A percentile compares a stretch with the other conserved stretches of the same genome.
Evolutionary conservation across 2,888 invertebrate species (phyloP).

Genomic region (Drosophila testacea): DNA sequence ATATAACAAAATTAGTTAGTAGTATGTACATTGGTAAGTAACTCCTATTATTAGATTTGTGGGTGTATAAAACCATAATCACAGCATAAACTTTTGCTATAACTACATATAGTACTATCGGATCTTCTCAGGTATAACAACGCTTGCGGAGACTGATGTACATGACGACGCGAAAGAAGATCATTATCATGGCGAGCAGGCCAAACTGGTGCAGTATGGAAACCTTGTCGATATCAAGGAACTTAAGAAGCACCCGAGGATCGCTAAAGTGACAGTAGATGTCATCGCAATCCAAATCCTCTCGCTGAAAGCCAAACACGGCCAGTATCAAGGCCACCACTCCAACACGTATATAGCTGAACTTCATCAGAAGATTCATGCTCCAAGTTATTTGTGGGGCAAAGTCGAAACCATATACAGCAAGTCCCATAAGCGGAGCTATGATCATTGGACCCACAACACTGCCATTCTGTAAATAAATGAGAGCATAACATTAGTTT

Average conservation of each 20-base stretch:
- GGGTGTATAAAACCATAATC: conserved; percentile 57
- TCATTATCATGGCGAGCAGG: conserved; percentile 86
- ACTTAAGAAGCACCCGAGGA: conserved; percentile 88
- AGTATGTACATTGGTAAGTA: conserved; percentile 34
- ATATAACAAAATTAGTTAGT: conserved; percentile 12
- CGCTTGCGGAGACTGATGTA: conserved; percentile 87
- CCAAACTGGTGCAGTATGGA: conserved; percentile 87
- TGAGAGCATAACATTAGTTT: neutral
- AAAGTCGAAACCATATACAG: conserved; percentile 90
- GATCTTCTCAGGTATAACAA: conserved; percentile 75
- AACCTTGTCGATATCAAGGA: conserved; percentile 87
- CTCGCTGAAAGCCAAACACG: conserved; percentile 88
- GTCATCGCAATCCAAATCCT: conserved; percentile 87
- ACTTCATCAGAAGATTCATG: conserved; percentile 88
- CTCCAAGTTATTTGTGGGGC: conserved; percentile 87
- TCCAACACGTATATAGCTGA: conserved; percentile 89
- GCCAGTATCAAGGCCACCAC: conserved; percentile 88
- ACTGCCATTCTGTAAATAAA: conserved; percentile 87
- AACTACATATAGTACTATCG: conserved; percentile 40
- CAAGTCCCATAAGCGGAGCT: conserved; percentile 89
- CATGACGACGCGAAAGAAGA: conserved; percentile 87
- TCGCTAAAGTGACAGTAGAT: conserved; percentile 89
- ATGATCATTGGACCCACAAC: conserved; percentile 89
- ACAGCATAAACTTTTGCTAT: conserved; percentile 67
- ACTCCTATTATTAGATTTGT: conserved; percentile 17